A percentile compares a stretch with the other conserved stretches of the same genome.
Evolutionary conservation across 1,140 invertebrate species (phyloP).

Genomic region (Drosophila sp.): DNA sequence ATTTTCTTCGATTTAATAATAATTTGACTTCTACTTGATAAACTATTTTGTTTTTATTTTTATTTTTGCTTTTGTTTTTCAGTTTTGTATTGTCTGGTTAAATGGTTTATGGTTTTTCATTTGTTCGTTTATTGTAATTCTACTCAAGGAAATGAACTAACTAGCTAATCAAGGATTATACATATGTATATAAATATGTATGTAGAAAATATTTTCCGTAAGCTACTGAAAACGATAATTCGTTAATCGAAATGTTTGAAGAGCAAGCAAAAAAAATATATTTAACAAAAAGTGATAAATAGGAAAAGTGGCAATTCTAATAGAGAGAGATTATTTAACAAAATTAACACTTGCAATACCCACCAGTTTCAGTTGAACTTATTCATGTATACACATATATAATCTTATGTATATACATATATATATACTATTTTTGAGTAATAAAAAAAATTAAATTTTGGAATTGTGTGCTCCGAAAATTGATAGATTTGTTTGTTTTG

Average conservation of each 20-base stretch:
- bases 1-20: slow-evolving; percentile 18
- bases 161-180: slow-evolving; percentile 39
- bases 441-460: slow-evolving; percentile 42
- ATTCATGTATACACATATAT: background rate
- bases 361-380: slow-evolving; percentile 56
- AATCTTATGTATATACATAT: slow-evolving; percentile 2
- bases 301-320: slow-evolving; percentile 20
- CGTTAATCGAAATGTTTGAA: background rate
- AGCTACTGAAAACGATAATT: slow-evolving; percentile 11
- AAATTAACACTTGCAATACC: slow-evolving; percentile 68
- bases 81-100: slow-evolving; percentile 70
- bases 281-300: slow-evolving; percentile 6
- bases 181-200: slow-evolving; percentile 17
- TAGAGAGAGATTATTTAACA: slow-evolving; percentile 28
- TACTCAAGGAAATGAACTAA: slow-evolving; percentile 72
- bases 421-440: slow-evolving; percentile 18
- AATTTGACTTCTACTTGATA: slow-evolving; percentile 39
- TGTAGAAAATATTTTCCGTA: background rate
- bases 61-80: slow-evolving; percentile 24
- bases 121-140: slow-evolving; percentile 39
- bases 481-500: slow-evolving; percentile 48
- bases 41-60: slow-evolving; percentile 31
- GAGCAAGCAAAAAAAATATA: slow-evolving; percentile 28
- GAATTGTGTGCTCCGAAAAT: slow-evolving; percentile 50
- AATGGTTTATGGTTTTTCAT: slow-evolving; percentile 62